phyloP scores from a whole-genome alignment of 2,113 vertebrate species.

The Delphinapterus leucas region DNA sequence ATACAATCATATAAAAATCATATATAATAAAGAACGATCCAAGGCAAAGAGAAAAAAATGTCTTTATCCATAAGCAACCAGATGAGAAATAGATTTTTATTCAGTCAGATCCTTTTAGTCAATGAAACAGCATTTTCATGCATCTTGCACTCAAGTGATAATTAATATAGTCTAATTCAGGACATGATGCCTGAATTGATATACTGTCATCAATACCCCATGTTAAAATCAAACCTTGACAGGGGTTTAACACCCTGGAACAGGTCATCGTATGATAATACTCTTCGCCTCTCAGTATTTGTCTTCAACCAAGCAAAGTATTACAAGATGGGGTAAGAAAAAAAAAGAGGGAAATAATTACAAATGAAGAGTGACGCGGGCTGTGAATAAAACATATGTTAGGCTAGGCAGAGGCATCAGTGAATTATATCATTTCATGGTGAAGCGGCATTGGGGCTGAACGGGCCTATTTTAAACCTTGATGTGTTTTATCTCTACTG shows the following conservation, averaged over 20 bases:
- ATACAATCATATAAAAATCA: slow-evolving; percentile 84
- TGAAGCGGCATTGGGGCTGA: slow-evolving; percentile 94
- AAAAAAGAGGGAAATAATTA: slow-evolving; percentile 89
- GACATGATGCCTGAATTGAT: slow-evolving; percentile 89
- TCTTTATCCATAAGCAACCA: slow-evolving; percentile 86
- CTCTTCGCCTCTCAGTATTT: slow-evolving; percentile 89
- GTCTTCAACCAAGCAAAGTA: slow-evolving; percentile 90
- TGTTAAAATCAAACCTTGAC: slow-evolving; percentile 89
- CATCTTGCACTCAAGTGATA: slow-evolving; percentile 85
- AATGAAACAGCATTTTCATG: slow-evolving; percentile 86
- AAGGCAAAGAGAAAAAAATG: slow-evolving; percentile 81
- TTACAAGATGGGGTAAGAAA: slow-evolving; percentile 84
- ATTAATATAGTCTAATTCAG: slow-evolving; percentile 89
- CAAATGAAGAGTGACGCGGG: slow-evolving; percentile 95
- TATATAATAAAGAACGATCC: slow-evolving; percentile 86
- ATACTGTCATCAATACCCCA: slow-evolving; percentile 87
- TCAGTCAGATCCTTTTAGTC: slow-evolving; percentile 87
- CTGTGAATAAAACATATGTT: slow-evolving; percentile 98
- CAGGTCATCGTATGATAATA: slow-evolving; percentile 91
- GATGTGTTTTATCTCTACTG: slow-evolving; percentile 94
- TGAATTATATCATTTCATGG: slow-evolving; percentile 92
- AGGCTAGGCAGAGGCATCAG: slow-evolving; percentile 86
- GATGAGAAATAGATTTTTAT: slow-evolving; percentile 89
- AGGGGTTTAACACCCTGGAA: slow-evolving; percentile 90
- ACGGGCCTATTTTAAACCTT: slow-evolving; percentile 96